Evolutionary conservation across 2,113 vertebrate genomes (phyloP).

Genomic region (Mugil cephalus): DNA sequence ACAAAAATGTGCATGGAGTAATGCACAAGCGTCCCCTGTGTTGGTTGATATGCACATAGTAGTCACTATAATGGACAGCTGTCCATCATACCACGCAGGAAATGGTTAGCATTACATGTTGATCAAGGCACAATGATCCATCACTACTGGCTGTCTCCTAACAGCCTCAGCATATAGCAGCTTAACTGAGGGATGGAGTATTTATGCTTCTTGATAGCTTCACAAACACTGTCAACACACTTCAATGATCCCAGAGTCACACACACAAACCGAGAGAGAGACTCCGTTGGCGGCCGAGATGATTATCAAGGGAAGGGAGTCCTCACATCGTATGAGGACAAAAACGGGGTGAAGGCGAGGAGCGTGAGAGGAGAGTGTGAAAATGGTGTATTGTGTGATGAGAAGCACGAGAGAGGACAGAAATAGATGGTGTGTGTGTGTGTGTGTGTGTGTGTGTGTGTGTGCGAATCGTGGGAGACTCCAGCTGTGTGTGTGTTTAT

Average conservation of each 20-base stretch:
- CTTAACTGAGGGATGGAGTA: neutral
- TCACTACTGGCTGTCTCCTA: too few relatives aligned
- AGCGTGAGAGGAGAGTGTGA: conserved; percentile 1
- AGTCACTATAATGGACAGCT: too few relatives aligned
- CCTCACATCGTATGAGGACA: neutral
- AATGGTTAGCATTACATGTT: neutral
- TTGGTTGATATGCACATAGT: too few relatives aligned
- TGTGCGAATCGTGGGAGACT: conserved; percentile 10
- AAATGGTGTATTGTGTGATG: neutral
- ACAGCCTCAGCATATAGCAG: too few relatives aligned
- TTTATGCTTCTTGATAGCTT: neutral
- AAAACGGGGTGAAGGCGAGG: neutral
- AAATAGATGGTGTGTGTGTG: conserved; percentile 24
- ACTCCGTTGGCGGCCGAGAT: conserved; percentile 5
- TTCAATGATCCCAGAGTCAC: neutral
- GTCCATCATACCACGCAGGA: too few relatives aligned
- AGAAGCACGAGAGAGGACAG: conserved; percentile 6
- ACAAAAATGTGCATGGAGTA: too few relatives aligned
- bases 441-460: conserved; percentile 16
- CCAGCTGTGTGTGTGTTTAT: conserved; percentile 68
- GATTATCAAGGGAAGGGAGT: conserved; percentile 15
- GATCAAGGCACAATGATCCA: neutral
- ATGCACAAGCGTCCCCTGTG: too few relatives aligned
- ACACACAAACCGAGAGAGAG: neutral
- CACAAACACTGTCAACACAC: conserved; percentile 14